Conservation (phyloP, 2,797 vertebrate species). For the Silurus aristotelis region DNA sequence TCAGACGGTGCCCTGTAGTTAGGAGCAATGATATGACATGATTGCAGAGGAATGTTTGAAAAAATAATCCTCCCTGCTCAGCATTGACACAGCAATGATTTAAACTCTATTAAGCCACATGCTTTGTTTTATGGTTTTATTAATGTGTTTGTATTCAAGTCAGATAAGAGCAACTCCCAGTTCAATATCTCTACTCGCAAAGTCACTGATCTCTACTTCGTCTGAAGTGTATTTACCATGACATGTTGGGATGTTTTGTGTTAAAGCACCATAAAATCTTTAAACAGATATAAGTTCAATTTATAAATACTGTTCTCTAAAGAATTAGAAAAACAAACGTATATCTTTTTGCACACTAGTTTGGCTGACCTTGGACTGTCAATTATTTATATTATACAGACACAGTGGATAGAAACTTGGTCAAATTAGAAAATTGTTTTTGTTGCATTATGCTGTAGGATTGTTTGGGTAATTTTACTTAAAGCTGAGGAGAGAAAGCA, state of each 20-base stretch:
- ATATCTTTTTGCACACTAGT: no score
- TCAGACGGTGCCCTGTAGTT: not conserved
- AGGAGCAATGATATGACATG: conserved; percentile 21
- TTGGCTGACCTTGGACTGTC: not conserved
- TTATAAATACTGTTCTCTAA: not conserved
- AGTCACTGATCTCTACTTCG: not conserved
- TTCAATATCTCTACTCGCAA: not conserved
- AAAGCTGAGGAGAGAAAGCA: not conserved
- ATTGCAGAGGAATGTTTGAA: conserved; percentile 22
- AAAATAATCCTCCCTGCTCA: conserved; percentile 30
- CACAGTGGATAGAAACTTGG: not conserved
- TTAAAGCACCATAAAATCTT: not conserved
- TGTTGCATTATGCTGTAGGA: not conserved
- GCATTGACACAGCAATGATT: not conserved
- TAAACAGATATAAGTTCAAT: not conserved
- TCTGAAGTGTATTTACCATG: not conserved
- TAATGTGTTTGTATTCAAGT: not conserved
- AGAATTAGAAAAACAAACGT: not conserved
- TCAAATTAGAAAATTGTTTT: not conserved
- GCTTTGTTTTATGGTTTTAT: not conserved
- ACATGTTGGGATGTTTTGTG: not conserved
- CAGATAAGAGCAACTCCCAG: not conserved
- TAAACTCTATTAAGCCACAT: not conserved
- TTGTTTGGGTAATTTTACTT: not conserved
- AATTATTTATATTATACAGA: not conserved